phyloP scores from a whole-genome alignment of 2,113 vertebrate genomes.

The Vombatus ursinus region DNA sequence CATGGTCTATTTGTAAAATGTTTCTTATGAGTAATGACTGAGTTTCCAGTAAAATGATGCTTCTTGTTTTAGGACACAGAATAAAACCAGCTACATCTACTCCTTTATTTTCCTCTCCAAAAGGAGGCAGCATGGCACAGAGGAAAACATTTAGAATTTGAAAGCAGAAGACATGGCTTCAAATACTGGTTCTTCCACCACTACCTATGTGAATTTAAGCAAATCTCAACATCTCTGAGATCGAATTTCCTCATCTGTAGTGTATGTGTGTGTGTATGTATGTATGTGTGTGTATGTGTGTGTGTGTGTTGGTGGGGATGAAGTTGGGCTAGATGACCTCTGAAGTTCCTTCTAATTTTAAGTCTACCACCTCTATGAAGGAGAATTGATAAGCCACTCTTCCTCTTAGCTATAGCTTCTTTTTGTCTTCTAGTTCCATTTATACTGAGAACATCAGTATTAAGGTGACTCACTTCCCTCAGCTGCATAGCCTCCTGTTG shows the following conservation, averaged over 20 bases:
- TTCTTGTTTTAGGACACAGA: neutral
- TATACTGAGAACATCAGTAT: neutral
- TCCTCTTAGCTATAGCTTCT: too few species aligned
- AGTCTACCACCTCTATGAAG: neutral
- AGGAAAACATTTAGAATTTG: neutral
- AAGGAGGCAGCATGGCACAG: neutral
- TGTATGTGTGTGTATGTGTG: neutral
- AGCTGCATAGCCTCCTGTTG: neutral
- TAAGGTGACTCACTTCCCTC: neutral
- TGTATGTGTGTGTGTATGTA: neutral
- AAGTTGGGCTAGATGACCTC: neutral
- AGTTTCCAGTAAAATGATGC: neutral
- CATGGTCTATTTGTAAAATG: neutral
- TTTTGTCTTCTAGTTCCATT: neutral
- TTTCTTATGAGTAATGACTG: neutral
- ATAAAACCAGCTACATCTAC: neutral
- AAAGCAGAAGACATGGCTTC: neutral
- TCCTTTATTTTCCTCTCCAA: neutral
- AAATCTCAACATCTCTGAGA: neutral
- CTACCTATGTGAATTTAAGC: slow-evolving; percentile 6
- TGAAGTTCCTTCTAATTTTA: neutral
- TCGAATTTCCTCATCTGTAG: neutral
- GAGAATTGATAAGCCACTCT: neutral
- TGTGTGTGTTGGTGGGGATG: neutral
- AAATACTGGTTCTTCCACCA: neutral